phyloP scores from a whole-genome alignment of 2,888 invertebrate species.

The Athripsodes cinereus region DNA sequence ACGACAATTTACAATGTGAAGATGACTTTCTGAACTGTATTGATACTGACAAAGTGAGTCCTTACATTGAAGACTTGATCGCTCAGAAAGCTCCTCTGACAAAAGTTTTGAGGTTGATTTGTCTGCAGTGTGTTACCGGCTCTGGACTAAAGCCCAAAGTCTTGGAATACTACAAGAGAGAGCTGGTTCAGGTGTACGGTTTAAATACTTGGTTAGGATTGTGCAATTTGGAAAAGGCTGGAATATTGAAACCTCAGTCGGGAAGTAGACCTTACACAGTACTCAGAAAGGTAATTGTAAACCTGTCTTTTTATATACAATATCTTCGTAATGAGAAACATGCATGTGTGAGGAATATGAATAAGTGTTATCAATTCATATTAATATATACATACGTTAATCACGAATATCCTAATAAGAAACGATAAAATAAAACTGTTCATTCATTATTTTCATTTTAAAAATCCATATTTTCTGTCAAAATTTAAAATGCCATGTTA shows the following conservation, averaged over 20 bases:
- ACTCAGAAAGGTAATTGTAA: constrained; percentile 59
- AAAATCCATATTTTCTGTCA: no score
- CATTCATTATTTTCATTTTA: no score
- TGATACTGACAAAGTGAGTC: constrained; percentile 82
- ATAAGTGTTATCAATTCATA: no score
- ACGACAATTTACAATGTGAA: constrained; percentile 74
- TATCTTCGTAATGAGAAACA: no score
- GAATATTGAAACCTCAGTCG: constrained; percentile 70
- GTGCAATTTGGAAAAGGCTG: constrained; percentile 81
- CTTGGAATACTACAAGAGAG: constrained; percentile 58
- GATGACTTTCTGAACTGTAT: constrained; percentile 90
- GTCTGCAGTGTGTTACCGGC: constrained; percentile 87
- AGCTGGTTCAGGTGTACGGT: constrained; percentile 74
- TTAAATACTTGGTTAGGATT: constrained; percentile 75
- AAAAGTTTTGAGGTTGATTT: constrained; percentile 82
- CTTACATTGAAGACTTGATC: constrained; percentile 89
- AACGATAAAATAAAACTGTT: no score
- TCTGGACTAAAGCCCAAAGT: constrained; percentile 91
- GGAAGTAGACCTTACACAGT: constrained; percentile 68
- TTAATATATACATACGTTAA: no score
- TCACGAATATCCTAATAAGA: no score
- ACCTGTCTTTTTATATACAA: no score
- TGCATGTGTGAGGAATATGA: no score
- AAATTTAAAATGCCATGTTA: no score
- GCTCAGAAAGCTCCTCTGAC: constrained; percentile 75